A percentile compares a stretch with the other conserved stretches of the same genome.
Evolutionary conservation across 2,113 vertebrate genomes (phyloP).

Genomic region (Mola mola): DNA sequence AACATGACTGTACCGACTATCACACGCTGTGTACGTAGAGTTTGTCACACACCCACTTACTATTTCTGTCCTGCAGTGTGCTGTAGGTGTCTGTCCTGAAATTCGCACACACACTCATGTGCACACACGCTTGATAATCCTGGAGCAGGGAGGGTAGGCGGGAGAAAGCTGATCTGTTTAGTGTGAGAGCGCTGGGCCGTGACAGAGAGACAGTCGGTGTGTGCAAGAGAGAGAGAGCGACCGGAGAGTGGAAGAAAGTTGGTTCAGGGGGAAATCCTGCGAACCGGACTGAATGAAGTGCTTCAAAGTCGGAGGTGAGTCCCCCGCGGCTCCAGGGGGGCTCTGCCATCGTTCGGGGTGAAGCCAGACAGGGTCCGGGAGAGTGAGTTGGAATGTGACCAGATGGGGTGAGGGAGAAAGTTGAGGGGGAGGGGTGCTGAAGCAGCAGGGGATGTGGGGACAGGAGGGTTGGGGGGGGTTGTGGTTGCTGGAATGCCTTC

Average conservation of each 20-base stretch:
- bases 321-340: neutral
- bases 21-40: neutral
- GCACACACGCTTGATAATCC: constrained; percentile 66
- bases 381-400: constrained; percentile 64
- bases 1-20: no score
- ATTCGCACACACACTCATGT: constrained; percentile 39
- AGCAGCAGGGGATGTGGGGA: constrained; percentile 55
- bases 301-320: constrained; percentile 74
- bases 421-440: constrained; percentile 55
- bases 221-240: constrained; percentile 7
- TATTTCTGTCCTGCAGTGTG: constrained; percentile 71
- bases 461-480: constrained; percentile 38
- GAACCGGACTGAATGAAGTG: constrained; percentile 66
- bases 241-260: constrained; percentile 36
- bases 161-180: constrained; percentile 79
- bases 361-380: neutral
- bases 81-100: constrained; percentile 55
- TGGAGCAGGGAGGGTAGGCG: constrained; percentile 61
- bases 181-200: constrained; percentile 48
- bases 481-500: constrained; percentile 74
- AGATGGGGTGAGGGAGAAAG: constrained; percentile 57
- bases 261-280: constrained; percentile 20
- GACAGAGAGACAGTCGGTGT: constrained; percentile 58
- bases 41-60: constrained; percentile 62
- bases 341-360: neutral